phyloP scores from a whole-genome alignment of 2,888 invertebrate species.

The Mycalesis mineus region DNA sequence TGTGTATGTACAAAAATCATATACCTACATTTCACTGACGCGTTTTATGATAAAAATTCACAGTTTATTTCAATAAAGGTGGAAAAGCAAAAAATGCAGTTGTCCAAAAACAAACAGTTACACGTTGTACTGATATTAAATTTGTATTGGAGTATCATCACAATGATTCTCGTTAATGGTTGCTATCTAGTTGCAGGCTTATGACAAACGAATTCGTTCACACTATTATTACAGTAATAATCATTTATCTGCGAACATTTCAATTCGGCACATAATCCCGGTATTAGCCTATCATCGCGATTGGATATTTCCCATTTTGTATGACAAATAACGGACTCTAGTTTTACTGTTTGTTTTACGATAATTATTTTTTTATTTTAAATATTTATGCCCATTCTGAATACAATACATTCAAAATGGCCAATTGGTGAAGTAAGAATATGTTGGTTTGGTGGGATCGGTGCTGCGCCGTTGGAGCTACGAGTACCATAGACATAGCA shows the following conservation, averaged over 20 bases:
- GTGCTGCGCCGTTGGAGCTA: too few relatives aligned
- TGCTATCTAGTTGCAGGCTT: slow-evolving; percentile 11
- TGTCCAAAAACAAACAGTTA: not conserved
- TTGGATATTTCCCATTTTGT: slow-evolving; percentile 62
- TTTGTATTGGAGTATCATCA: not conserved
- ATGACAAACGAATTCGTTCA: slow-evolving; percentile 39
- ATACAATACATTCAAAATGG: too few relatives aligned
- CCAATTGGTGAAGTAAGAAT: too few relatives aligned
- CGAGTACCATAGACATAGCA: too few relatives aligned
- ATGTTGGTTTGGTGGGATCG: too few relatives aligned
- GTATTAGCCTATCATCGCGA: slow-evolving; percentile 53
- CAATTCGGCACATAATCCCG: slow-evolving; percentile 42
- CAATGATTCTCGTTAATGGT: not conserved
- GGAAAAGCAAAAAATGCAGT: too few relatives aligned
- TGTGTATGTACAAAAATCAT: too few relatives aligned
- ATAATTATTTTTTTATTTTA: too few relatives aligned
- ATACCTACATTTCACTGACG: too few relatives aligned
- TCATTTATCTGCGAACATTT: slow-evolving; percentile 59
- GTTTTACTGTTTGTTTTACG: slow-evolving; percentile 16
- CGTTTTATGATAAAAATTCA: too few relatives aligned
- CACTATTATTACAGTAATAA: slow-evolving; percentile 55
- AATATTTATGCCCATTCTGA: too few relatives aligned
- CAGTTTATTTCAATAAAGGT: too few relatives aligned
- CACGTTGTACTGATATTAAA: not conserved
- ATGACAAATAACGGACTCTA: slow-evolving; percentile 27